A percentile compares a stretch with the other conserved stretches of the same genome.
phyloP scores from a whole-genome alignment of 2,888 invertebrate species.

The Oasisia sp. region DNA sequence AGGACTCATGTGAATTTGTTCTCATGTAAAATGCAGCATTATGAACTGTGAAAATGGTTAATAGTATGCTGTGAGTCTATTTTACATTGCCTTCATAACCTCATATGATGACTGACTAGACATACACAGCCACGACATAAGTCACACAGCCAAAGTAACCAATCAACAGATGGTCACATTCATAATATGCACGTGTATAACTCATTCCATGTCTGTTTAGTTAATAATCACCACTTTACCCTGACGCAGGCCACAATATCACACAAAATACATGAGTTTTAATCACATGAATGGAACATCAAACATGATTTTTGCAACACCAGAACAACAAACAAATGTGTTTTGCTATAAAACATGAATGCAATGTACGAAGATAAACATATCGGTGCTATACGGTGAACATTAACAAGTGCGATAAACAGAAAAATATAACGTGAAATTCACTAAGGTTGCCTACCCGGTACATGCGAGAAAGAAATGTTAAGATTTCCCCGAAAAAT shows the following conservation, averaged over 20 bases:
- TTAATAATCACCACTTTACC: not conserved
- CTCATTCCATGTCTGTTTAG: not conserved
- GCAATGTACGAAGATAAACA: not conserved
- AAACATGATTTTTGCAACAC: not conserved
- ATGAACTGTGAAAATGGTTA: not conserved
- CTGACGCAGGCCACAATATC: not conserved
- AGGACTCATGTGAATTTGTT: not conserved
- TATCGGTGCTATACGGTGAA: not conserved
- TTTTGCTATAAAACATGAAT: not conserved
- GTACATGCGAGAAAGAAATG: not conserved
- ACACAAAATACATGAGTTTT: not conserved
- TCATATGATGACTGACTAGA: not conserved
- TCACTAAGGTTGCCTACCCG: not conserved
- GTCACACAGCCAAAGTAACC: not conserved
- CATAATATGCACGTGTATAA: not conserved
- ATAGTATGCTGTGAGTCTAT: not conserved
- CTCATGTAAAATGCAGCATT: not conserved
- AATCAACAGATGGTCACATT: not conserved
- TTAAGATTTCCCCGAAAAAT: not conserved
- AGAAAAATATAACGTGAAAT: not conserved
- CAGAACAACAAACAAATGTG: not conserved
- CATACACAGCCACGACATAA: not conserved
- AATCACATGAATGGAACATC: not conserved
- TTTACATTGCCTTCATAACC: not conserved
- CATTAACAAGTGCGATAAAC: not conserved